Conservation (phyloP, 2,113 vertebrate genomes). For the Baryphthengus martii region DNA sequence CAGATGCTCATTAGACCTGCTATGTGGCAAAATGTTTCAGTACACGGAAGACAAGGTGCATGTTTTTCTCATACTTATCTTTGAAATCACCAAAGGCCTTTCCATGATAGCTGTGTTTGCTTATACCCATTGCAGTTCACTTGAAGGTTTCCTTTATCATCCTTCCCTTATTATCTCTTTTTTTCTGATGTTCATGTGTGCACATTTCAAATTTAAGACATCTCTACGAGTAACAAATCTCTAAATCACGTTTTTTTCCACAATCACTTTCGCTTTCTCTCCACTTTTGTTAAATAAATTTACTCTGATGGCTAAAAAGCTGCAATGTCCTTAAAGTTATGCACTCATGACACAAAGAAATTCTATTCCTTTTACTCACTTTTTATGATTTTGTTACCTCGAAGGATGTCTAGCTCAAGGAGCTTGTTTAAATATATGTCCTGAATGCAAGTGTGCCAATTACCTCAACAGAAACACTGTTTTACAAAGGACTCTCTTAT, state of each 20-base stretch:
- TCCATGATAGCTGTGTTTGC: background rate
- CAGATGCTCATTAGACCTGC: background rate
- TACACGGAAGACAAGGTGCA: background rate
- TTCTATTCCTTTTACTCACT: background rate
- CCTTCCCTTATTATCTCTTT: too few species aligned
- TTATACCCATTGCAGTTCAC: background rate
- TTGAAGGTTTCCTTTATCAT: background rate
- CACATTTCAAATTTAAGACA: background rate
- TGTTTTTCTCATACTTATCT: background rate
- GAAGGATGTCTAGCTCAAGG: background rate
- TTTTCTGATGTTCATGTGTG: background rate
- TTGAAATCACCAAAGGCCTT: background rate
- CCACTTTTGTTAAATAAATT: background rate
- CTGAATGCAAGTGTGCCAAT: background rate
- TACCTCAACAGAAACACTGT: background rate
- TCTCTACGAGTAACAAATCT: background rate
- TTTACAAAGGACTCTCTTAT: background rate
- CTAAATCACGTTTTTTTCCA: fast-evolving
- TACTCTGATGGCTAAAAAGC: background rate
- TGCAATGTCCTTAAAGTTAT: background rate
- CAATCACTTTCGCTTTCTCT: background rate
- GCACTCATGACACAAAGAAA: background rate
- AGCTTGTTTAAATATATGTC: background rate
- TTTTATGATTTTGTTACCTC: background rate
- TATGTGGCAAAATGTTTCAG: background rate